Conservation (phyloP, 2,113 vertebrate species). For the Mustela nigripes region DNA sequence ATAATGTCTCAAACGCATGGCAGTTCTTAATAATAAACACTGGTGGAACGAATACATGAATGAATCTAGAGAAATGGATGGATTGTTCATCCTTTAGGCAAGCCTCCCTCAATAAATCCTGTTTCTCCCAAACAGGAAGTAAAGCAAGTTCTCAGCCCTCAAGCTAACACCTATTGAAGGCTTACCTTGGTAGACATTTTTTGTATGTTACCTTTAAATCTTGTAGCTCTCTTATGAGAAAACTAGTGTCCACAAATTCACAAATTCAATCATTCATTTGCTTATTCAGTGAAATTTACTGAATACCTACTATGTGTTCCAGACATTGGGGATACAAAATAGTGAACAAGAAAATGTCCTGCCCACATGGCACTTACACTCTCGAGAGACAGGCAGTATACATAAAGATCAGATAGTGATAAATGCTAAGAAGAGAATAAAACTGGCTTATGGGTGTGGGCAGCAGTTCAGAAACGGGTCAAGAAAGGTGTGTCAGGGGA, state of each 20-base stretch:
- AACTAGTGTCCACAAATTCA: not conserved
- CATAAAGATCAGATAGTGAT: not conserved
- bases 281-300: constrained; percentile 30
- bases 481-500: not conserved
- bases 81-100: not conserved
- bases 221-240: not conserved
- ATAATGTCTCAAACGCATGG: not conserved
- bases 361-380: not conserved
- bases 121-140: constrained; percentile 4
- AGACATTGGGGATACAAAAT: not conserved
- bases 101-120: not conserved
- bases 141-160: not conserved
- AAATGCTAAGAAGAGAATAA: not conserved
- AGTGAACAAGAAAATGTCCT: constrained; percentile 38
- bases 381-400: not conserved
- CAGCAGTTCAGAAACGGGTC: not conserved
- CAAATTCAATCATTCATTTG: not conserved
- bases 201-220: not conserved
- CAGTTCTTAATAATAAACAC: not conserved
- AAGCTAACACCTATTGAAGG: not conserved
- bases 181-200: not conserved
- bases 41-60: not conserved
- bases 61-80: not conserved
- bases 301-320: not conserved
- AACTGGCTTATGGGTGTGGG: not conserved